Evolutionary conservation across 2,888 invertebrate species (phyloP), one percentile per base, ranked within the genome.

Genomic region (Eupithecia insigniata): DNA sequence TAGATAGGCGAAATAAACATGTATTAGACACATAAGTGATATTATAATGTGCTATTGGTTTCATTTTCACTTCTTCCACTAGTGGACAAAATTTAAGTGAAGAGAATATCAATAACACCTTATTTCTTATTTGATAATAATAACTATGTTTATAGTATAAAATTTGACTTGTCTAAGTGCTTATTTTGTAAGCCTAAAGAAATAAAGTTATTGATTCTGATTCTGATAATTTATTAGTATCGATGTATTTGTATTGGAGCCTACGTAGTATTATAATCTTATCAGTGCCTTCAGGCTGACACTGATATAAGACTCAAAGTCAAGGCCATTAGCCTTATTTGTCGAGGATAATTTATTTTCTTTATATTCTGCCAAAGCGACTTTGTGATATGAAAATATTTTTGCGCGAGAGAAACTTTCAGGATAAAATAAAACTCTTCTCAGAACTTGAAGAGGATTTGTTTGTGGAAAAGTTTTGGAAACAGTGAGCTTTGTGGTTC

Each of bases 391-490:
- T 61, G 34, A 30, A 66, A 70, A 70, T 70, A 66, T 66, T 66
- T 61, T 61, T 55, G 14, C 46, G 60, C 12, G 32, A 61, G 61
- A 62, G 34, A 70, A 71, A 67, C 67, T 71, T 71, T n/a, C n/a
- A 43, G 71, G 67, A 67, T 61, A 51, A 67, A 70, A 67, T 71
- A 71, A 67, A 67, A 71, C 64, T 36, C 34, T 26, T 36, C 36
- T 34, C 22, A 22, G n/a, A 64, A 36, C 36, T 64, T 22, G 16
- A 55, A 67, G 34, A 36, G 67, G 55, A 36, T 22, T 58, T 58
- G 58, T 64, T 64, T 36, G 64, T 39, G 64, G 36, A 10, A 10
- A 64, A 64, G 64, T 64, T 64, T 64, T 34, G 12, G 64, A 64
- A 64, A 64, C 64, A 64, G 64, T 64, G 62, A 64, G 64, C 64